A percentile compares a stretch with the other conserved stretches of the same genome.
Evolutionary conservation across 2,888 invertebrate species (phyloP).

Genomic region (Choreutis nemorana): DNA sequence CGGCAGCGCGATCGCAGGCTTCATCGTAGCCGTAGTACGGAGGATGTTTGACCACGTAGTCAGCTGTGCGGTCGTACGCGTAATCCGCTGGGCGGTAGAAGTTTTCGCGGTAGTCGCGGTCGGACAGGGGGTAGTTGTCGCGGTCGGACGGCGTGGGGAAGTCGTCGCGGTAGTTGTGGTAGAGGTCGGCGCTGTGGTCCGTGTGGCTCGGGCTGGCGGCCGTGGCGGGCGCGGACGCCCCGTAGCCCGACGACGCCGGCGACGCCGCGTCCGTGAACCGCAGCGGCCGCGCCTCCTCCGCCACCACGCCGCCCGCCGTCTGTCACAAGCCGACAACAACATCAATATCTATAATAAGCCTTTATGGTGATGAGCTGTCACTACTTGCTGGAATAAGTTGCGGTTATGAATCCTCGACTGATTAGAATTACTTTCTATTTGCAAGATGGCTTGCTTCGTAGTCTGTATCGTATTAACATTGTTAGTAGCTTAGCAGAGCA

Average conservation of each 20-base stretch:
- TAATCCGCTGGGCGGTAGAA: conserved; percentile 42
- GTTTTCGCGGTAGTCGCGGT: no score
- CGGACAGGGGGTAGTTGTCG: no score
- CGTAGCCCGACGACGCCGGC: conserved; percentile 60
- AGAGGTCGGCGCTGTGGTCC: conserved; percentile 72
- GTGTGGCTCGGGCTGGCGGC: conserved; percentile 70
- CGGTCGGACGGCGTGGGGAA: conserved; percentile 43
- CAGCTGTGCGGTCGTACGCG: conserved; percentile 46
- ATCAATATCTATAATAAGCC: no score
- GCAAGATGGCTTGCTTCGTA: no score
- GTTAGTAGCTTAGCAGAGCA: no score
- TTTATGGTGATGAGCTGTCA: no score
- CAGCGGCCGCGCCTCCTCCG: conserved; percentile 71
- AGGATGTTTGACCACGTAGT: conserved; percentile 50
- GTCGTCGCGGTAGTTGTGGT: conserved; percentile 60
- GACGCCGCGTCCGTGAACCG: conserved; percentile 80
- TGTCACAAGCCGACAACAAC: no score
- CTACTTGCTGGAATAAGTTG: no score
- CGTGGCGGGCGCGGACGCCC: conserved; percentile 69
- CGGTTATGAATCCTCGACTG: no score
- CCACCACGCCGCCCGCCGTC: no score
- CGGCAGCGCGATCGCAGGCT: conserved; percentile 44
- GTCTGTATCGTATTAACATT: no score
- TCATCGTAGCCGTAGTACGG: conserved; percentile 51
- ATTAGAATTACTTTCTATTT: no score